Base-by-base conservation (phyloP, 2,888 invertebrate genomes). In the Lasioglossum villosulum region DNA sequence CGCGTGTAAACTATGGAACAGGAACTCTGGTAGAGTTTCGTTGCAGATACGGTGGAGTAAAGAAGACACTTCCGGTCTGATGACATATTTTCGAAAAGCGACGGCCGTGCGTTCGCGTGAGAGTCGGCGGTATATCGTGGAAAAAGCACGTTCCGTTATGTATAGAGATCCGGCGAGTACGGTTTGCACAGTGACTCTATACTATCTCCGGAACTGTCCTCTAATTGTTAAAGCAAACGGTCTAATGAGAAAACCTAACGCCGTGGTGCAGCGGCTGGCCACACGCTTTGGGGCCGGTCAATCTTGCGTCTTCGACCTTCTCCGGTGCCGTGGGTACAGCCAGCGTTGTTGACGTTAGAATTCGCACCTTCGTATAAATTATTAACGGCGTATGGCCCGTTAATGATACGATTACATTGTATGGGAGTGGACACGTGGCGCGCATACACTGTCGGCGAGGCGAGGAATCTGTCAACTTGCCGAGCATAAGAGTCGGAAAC, bases 161-260 rank as follows among this genome's bases (percentile, higher is more conserved):
- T 42, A 82, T 72, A 83, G 84, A 85, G 81, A 87, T 87, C 86
- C 82, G 80, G 83, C 48, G 80, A 83, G 48, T 78, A 39, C n/a
- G 77, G 88, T 91, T 90, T 89, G 83, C 86, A 86, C 78, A 91
- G 86, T 74, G 89, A 88, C 87, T 90, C 83, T 87, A 87, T 90
- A 88, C 88, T 86, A 86, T 89, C 88, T 87, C 84, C 83, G 82
- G 90, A 86, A 87, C 85, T 76, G 87, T 80, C 74, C 84, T 80
- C 91, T 91, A 91, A 91, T 90, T 89, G 88, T 23, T 63, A 76
- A n/a, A 39, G 86, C 83, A 91, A 91, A 88, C 91, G 72, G 34
- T 66, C 83, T 86, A 81, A 91, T 87, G 91, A 86, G 87, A 91
- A 88, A 87, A 82, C 81, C 86, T 78, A 90, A 91, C 90, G 77